Base-by-base conservation (phyloP, 1,140 invertebrate species). In the Drosophila obscura region DNA sequence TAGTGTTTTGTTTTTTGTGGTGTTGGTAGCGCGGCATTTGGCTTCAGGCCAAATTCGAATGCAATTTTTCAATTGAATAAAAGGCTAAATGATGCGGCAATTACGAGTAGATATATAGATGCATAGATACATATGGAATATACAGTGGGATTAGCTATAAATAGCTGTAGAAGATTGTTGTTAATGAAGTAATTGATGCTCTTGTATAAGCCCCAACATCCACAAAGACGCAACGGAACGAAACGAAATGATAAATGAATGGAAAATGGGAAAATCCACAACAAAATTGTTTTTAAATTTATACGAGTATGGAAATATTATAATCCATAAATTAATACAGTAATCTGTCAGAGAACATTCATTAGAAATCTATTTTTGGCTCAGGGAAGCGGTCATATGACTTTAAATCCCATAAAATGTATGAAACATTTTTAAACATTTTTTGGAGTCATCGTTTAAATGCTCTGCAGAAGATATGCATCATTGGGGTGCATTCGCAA, bases 51-150 rank as follows among this genome's bases (percentile, higher is more conserved):
- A 65, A 83, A 82, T 78, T 82, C 68, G 66, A 74, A 49, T 78
- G 82, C 66, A 82, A 78, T 87, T 82, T 78, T 81, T 72, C 83
- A 87, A 81, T 81, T 84, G 77, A 87, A 50, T 43, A 48, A 46
- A 64, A 28, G 51, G 69, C 67, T 60, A 64, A 81, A 61, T 75
- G 64, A 58, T 39, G 66, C 64, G 60, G 46, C 73, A 80, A 80
- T 85, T 67, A 85, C 44, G 52, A 43, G 35, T 43, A 61, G 28
- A 35, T 39, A 72, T 53, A 69, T 11, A 51, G 19, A 26, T 31
- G 19, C 11, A 19, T 26, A 71, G 44, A 48, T 43, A 16, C 22
- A 26, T n/a, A 49, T 56, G 31, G 8, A 28, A 35, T 35, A 35
- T 8, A 35, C 35, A 39, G 11, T 39, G 11, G 52, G 45, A 58